Conservation (phyloP, 2,797 vertebrate species). For the Enteromius unitaeniatus region DNA sequence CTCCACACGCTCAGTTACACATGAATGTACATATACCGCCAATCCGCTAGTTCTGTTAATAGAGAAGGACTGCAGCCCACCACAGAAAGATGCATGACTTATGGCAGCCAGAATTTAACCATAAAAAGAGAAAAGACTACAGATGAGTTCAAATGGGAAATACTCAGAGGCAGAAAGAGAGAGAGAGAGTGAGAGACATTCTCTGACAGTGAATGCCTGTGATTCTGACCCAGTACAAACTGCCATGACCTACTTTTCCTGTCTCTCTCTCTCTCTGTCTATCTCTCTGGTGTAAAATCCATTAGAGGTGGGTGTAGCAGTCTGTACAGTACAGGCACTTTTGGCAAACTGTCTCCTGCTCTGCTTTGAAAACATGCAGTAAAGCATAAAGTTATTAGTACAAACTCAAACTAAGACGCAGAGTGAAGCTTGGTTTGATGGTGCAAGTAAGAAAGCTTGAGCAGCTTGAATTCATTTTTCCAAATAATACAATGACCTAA, state of each 20-base stretch:
- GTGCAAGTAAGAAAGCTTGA: not conserved
- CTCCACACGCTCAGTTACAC: conserved; percentile 6
- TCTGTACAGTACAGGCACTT: conserved; percentile 38
- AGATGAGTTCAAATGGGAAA: conserved; percentile 28
- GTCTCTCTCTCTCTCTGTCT: conserved; percentile 52
- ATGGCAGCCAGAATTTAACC: not conserved
- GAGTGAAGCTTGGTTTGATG: not conserved
- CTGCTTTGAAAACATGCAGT: conserved; percentile 61
- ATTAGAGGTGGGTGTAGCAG: conserved; percentile 2
- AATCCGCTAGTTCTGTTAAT: not conserved
- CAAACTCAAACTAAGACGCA: not conserved
- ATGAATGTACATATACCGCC: not conserved
- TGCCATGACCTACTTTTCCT: conserved; percentile 79
- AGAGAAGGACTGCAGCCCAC: conserved; percentile 8
- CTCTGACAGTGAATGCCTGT: conserved; percentile 63
- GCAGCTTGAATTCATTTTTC: not conserved
- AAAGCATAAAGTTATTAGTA: not conserved
- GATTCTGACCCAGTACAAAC: conserved; percentile 71
- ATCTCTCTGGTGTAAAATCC: conserved; percentile 34
- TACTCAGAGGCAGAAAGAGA: not conserved
- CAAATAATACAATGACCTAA: not conserved
- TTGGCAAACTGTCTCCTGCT: conserved; percentile 11
- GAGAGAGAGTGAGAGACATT: conserved; percentile 27
- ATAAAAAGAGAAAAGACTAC: conserved; percentile 17
- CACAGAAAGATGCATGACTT: not conserved